Evolutionary conservation across 2,888 invertebrate species (phyloP).

Genomic region (Galerucella nymphaeae): DNA sequence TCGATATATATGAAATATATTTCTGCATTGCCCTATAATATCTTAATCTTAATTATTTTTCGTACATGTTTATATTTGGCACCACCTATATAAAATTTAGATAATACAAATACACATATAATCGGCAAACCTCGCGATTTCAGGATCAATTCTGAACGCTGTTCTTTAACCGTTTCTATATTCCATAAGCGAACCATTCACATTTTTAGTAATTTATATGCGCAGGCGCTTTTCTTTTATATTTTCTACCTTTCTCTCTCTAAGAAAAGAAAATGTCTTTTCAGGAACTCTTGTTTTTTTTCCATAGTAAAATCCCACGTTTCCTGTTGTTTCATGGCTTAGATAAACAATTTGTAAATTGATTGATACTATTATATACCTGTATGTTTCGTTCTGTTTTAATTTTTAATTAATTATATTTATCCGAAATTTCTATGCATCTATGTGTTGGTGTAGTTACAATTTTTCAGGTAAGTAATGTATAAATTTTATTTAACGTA

Average conservation of each 20-base stretch:
- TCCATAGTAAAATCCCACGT: background rate
- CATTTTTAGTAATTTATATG: conserved; percentile 23
- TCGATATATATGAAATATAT: too few relatives aligned
- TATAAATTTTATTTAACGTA: too few relatives aligned
- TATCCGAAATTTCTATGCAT: too few relatives aligned
- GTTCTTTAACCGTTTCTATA: conserved; percentile 14
- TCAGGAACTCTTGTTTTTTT: conserved; percentile 23
- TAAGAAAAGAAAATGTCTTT: conserved; percentile 14
- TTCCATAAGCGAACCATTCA: conserved; percentile 25
- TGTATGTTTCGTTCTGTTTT: too few relatives aligned
- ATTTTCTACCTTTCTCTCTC: background rate
- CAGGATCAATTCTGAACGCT: conserved; percentile 7
- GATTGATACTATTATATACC: too few relatives aligned
- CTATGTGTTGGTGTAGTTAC: too few relatives aligned
- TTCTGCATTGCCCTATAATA: too few relatives aligned
- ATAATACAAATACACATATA: background rate
- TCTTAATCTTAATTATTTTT: too few relatives aligned
- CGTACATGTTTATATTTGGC: background rate
- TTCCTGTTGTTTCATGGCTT: conserved; percentile 9
- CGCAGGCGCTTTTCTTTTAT: conserved; percentile 14
- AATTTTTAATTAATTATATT: too few relatives aligned
- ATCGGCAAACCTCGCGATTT: conserved; percentile 8
- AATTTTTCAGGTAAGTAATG: too few relatives aligned
- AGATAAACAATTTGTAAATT: conserved; percentile 11
- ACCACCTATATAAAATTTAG: conserved; percentile 19